Conservation (phyloP, 2,797 vertebrate species). For the Momotus momota region DNA sequence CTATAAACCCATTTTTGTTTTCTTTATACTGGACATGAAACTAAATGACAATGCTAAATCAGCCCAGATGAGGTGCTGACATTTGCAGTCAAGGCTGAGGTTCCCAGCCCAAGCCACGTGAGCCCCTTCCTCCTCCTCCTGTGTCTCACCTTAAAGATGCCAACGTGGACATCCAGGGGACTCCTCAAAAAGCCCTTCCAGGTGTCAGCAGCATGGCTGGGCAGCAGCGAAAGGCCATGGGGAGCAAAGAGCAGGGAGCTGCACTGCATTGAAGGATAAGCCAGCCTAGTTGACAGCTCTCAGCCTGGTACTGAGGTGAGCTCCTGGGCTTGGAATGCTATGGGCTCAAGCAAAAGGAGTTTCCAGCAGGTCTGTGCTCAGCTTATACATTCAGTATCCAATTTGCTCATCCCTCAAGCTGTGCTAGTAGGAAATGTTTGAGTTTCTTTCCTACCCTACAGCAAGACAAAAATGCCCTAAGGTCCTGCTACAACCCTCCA, state of each 20-base stretch:
- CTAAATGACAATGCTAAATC: neutral
- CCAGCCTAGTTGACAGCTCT: neutral
- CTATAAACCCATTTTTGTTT: neutral
- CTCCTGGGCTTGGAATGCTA: neutral
- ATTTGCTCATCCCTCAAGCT: neutral
- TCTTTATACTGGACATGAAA: neutral
- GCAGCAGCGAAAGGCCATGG: neutral
- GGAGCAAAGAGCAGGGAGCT: neutral
- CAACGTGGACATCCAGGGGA: accelerated
- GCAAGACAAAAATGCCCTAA: neutral
- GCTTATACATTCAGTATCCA: neutral
- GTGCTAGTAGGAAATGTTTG: neutral
- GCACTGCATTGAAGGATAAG: neutral
- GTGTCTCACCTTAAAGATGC: neutral
- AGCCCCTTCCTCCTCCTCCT: neutral
- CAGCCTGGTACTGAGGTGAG: neutral
- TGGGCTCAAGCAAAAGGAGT: neutral
- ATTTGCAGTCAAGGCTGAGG: neutral
- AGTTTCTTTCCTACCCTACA: neutral
- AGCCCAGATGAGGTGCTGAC: neutral
- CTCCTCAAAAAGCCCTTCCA: neutral
- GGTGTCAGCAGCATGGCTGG: neutral
- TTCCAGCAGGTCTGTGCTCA: neutral
- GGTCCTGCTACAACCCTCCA: neutral
- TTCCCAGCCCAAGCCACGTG: neutral